A percentile compares a stretch with the other conserved stretches of the same genome.
phyloP scores from a whole-genome alignment of 1,140 invertebrate species.

The Orchestia grillus region DNA sequence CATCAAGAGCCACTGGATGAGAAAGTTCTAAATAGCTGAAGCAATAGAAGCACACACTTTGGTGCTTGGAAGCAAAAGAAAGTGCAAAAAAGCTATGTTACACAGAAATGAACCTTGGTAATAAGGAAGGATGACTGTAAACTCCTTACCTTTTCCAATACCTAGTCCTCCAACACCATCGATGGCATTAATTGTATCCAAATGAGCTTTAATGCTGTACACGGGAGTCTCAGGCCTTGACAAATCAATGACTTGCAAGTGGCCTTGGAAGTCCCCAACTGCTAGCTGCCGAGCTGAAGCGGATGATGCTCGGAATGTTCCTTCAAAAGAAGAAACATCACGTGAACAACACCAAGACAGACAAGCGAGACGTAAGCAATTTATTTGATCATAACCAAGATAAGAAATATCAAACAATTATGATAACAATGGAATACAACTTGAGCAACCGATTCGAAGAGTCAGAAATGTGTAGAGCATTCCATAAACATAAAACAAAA shows the following conservation, averaged over 20 bases:
- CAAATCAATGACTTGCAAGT: constrained; percentile 88
- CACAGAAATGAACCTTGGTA: not conserved
- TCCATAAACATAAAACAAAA: not conserved
- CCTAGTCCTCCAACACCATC: constrained; percentile 91
- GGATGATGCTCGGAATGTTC: constrained; percentile 88
- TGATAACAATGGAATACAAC: no score
- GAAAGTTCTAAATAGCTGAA: no score
- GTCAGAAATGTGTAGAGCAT: not conserved
- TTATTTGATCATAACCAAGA: no score
- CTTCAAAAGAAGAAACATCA: constrained; percentile 28
- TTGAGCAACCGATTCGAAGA: not conserved
- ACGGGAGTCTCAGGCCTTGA: constrained; percentile 81
- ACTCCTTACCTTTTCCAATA: constrained; percentile 76
- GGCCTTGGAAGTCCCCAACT: constrained; percentile 92
- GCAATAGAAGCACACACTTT: no score
- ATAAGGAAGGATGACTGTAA: not conserved
- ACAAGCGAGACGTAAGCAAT: not conserved
- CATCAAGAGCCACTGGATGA: not conserved
- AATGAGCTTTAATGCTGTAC: constrained; percentile 87
- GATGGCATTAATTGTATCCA: constrained; percentile 90
- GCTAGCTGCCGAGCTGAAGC: constrained; percentile 85
- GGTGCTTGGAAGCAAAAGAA: no score
- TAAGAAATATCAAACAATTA: no score
- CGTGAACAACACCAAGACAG: not conserved
- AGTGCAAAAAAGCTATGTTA: not conserved